Base-by-base conservation (phyloP, 2,113 vertebrate genomes). In the Reinhardtius hippoglossoides region DNA sequence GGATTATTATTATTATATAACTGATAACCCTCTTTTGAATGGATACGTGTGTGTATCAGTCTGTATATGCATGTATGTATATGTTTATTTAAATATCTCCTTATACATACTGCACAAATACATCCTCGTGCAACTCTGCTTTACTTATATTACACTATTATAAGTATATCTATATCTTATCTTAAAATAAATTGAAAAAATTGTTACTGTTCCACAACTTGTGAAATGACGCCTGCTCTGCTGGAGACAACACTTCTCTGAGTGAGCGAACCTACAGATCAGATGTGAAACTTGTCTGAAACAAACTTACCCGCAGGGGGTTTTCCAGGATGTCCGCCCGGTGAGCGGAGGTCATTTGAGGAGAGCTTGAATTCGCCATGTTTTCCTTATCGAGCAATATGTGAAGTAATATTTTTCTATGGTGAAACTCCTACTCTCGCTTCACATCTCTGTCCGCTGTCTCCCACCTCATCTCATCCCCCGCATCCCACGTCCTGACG, bases 301-400 rank as follows among this genome's bases (percentile, higher is more conserved):
- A 67, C 52, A 26, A 18, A 76, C 82, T 73, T 57, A 92, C 92
- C 89, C 56, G 87, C 1, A 93, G 78, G 1, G 91, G 88, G 35
- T 89, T 92, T 31, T 92, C 87, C 74, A 90, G 40, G 48, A 88
- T 57, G 31, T 91, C 85, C 0, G 73, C 71, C 12, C 66, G 50
- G 64, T 85, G 78, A 24, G 76, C 18, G 1, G 65, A 16, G 64
- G 40, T 84, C 70, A 61, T 1, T 18, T 21, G 5, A 2, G 64
- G 14, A 40, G 16, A 54, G 65, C 74, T 90, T 40, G 57, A 71
- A 65, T 90, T 92, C 72, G 56, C 74, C 91, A 92, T 93, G 20
- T 83, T 88, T 78, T 67, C 55, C 58, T 60, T 82, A 5, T 82
- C 52, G 27, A 40, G 35, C 5, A 55, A 55, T 2, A 20, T 52